Evolutionary conservation across 2,888 invertebrate species (phyloP).

Genomic region (Mimas tiliae): DNA sequence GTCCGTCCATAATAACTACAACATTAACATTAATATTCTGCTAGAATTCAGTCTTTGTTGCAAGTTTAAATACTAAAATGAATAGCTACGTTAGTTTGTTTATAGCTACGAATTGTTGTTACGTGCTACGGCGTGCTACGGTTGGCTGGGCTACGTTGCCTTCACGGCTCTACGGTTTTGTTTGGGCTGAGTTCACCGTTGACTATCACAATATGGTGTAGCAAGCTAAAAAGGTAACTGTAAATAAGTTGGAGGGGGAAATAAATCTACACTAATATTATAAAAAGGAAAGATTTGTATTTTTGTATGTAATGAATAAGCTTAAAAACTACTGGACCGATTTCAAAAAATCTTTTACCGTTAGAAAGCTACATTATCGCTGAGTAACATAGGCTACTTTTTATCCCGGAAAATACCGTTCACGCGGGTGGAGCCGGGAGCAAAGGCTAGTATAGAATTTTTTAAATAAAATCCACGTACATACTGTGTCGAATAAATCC

Average conservation of each 20-base stretch:
- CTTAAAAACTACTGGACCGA: too few relatives aligned
- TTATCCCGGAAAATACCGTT: too few relatives aligned
- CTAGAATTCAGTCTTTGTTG: neutral
- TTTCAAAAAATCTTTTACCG: too few relatives aligned
- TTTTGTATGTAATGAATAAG: too few relatives aligned
- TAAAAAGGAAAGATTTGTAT: too few relatives aligned
- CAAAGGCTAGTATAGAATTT: too few relatives aligned
- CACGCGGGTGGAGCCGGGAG: too few relatives aligned
- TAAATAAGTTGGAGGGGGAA: neutral
- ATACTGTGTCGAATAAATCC: too few relatives aligned
- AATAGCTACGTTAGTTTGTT: neutral
- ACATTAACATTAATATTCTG: neutral
- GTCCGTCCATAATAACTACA: neutral
- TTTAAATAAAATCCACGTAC: too few relatives aligned
- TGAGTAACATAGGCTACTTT: too few relatives aligned
- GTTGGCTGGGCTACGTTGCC: slow-evolving; percentile 7
- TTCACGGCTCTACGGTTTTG: slow-evolving; percentile 8
- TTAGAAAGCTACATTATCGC: too few relatives aligned
- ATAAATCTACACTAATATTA: too few relatives aligned
- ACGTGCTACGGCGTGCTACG: slow-evolving; percentile 24
- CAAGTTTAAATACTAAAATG: slow-evolving; percentile 1
- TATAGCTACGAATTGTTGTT: slow-evolving; percentile 21
- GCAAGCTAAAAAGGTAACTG: slow-evolving; percentile 1
- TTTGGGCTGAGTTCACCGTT: neutral
- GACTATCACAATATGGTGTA: neutral